Percentiles rank a stretch among this genome's conserved stretches.
These are phyloP conservation scores for Ctenoplectra terminalis DNA, from an alignment of 1,140 invertebrate species.

Conservation along the genomic window DNA sequence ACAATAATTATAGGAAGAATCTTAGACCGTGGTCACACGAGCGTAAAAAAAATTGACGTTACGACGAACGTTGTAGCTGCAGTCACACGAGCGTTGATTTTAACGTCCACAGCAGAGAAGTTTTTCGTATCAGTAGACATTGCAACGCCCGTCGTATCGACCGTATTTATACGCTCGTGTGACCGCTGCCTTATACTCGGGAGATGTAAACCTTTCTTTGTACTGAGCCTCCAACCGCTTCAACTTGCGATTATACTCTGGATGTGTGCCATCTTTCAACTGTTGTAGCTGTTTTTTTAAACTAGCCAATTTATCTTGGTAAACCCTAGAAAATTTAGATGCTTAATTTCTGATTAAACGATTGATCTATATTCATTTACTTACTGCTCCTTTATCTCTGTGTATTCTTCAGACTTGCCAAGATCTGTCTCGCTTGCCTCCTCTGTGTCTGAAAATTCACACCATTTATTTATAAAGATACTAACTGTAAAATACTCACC, in stretches of 20 bases:
- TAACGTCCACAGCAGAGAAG: no score
- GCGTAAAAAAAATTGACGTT: no score
- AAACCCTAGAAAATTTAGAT: conserved; percentile 88
- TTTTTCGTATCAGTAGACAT: no score
- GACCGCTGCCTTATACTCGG: no score
- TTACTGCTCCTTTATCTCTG: conserved; percentile 96
- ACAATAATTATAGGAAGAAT: conserved; percentile 10
- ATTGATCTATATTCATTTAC: conserved; percentile 69
- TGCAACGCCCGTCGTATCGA: no score
- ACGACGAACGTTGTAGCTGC: no score
- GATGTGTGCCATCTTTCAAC: conserved; percentile 92
- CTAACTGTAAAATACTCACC: not conserved
- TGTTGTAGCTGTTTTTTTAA: conserved; percentile 96
- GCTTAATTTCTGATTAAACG: conserved; percentile 2
- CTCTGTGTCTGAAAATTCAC: conserved; percentile 89
- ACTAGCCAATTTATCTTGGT: conserved; percentile 95
- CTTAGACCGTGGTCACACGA: no score
- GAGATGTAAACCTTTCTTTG: conserved; percentile 85
- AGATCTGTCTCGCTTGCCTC: conserved; percentile 95
- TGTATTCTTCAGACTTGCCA: conserved; percentile 90
- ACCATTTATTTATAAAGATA: not conserved
- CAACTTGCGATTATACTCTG: conserved; percentile 92
- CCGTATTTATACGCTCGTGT: no score
- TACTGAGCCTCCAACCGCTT: conserved; percentile 92
- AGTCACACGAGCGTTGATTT: no score